These are phyloP conservation scores for Ricordea florida DNA, from an alignment of 92 coral and sea anemone species.

Conservation along the genomic window DNA sequence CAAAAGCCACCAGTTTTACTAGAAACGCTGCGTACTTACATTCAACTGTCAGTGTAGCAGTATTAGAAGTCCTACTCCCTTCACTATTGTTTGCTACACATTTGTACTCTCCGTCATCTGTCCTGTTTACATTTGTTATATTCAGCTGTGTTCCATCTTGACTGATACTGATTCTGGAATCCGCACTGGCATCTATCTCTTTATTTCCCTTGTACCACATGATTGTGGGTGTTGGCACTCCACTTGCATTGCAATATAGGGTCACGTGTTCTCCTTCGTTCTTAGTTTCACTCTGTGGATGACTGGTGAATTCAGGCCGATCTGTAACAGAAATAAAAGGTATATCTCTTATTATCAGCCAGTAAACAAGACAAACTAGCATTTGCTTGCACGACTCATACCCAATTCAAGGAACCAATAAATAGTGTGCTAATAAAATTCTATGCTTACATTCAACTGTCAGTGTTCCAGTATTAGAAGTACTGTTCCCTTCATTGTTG, in stretches of 20 bases:
- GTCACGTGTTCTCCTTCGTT: background rate
- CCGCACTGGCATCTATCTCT: background rate
- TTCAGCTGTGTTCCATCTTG: background rate
- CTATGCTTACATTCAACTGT: background rate
- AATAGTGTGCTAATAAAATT: too few relatives aligned
- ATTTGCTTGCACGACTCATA: too few relatives aligned
- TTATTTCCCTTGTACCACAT: constrained; percentile 32
- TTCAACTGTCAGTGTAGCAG: background rate
- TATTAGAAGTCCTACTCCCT: background rate
- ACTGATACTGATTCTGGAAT: background rate
- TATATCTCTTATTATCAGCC: too few relatives aligned
- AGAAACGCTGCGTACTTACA: background rate
- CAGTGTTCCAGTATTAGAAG: background rate
- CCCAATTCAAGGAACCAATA: too few relatives aligned
- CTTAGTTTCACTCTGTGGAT: background rate
- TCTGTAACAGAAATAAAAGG: background rate
- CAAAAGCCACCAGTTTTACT: too few relatives aligned
- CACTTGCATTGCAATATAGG: constrained; percentile 30
- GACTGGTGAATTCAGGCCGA: background rate
- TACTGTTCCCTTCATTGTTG: background rate
- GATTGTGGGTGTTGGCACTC: constrained; percentile 20
- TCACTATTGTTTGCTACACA: constrained; percentile 9
- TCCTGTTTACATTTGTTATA: background rate
- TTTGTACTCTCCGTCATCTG: constrained; percentile 28
- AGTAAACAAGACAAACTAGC: background rate